Evolutionary conservation across 1,140 invertebrate species (phyloP).

Genomic region (Adoxophyes honmai): DNA sequence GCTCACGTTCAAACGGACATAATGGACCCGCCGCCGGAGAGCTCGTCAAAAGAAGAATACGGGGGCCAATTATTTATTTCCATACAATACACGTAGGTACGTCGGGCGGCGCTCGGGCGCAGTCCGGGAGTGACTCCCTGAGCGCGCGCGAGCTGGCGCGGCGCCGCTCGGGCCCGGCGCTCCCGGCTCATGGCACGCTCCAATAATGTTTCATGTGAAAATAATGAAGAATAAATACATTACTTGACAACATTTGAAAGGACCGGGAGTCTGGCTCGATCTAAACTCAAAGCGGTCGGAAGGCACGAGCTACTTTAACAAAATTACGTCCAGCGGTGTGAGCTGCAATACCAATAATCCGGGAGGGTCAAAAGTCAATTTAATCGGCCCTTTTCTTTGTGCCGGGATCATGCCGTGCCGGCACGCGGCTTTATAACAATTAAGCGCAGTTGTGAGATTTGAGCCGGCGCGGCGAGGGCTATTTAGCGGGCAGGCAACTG

Average conservation of each 20-base stretch:
- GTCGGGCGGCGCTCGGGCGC: conserved; percentile 45
- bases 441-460: conserved; percentile 50
- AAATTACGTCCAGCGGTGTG: conserved; percentile 4
- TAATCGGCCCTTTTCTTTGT: conserved; percentile 25
- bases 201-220: no score
- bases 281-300: not conserved
- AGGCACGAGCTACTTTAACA: conserved; percentile 10
- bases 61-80: conserved; percentile 68
- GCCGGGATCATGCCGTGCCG: conserved; percentile 13
- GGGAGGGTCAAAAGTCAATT: conserved; percentile 46
- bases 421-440: conserved; percentile 43
- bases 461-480: conserved; percentile 13
- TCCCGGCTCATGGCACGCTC: no score
- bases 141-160: conserved; percentile 19
- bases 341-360: conserved; percentile 49
- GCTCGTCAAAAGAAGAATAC: conserved; percentile 75
- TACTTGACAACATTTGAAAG: no score
- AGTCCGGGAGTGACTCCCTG: conserved; percentile 51
- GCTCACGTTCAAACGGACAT: conserved; percentile 61
- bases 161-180: not conserved
- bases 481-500: no score
- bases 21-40: conserved; percentile 62
- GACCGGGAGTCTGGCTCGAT: not conserved
- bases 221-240: not conserved
- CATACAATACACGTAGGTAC: conserved; percentile 67